Evolutionary conservation across 2,113 vertebrate species (phyloP).

Genomic region (Vidua chalybeata): DNA sequence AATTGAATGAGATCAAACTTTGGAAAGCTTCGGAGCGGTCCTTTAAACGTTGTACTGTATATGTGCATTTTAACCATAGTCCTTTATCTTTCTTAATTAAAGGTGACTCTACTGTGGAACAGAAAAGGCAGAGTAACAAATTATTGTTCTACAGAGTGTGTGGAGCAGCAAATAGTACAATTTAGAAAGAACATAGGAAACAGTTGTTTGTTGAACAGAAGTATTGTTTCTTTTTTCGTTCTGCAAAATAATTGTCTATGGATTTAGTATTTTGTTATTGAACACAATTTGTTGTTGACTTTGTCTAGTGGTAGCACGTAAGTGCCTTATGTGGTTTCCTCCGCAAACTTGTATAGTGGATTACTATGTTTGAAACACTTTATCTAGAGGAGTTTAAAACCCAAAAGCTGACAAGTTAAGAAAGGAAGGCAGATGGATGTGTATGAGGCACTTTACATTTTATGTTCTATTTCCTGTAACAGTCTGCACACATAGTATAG

Average conservation of each 20-base stretch:
- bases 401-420: neutral
- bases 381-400: neutral
- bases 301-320: rapidly evolving
- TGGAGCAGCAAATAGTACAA: neutral
- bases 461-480: neutral
- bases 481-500: neutral
- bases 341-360: neutral
- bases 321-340: neutral
- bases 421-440: neutral
- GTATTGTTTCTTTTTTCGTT: rapidly evolving
- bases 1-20: neutral
- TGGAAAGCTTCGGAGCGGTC: neutral
- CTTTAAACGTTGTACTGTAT: rapidly evolving
- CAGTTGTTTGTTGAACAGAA: neutral
- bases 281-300: neutral
- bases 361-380: neutral
- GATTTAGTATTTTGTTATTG: neutral
- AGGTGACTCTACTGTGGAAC: neutral
- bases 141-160: neutral
- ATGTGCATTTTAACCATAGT: neutral
- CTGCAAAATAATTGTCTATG: neutral
- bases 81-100: neutral
- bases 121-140: neutral
- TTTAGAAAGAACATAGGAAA: neutral
- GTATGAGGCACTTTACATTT: neutral